Evolutionary conservation across 64 coral and sea anemone genomes (phyloP).

Genomic region (Montipora cactus): DNA sequence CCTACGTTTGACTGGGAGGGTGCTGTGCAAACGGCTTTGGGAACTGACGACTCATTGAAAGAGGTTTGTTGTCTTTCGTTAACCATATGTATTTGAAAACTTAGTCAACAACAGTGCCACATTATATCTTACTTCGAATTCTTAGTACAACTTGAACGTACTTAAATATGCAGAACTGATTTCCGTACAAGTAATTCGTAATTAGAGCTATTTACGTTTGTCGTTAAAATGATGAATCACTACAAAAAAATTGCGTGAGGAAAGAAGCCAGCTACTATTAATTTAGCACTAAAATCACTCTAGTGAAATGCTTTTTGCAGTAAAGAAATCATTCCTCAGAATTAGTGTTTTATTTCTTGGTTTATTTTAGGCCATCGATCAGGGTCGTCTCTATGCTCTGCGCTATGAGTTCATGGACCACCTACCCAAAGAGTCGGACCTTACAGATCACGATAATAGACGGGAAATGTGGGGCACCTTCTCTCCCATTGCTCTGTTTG

Average conservation of each 20-base stretch:
- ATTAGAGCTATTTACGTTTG: background rate
- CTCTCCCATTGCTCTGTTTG: constrained; percentile 78
- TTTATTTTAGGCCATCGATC: constrained; percentile 30
- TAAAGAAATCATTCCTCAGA: background rate
- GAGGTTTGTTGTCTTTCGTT: background rate
- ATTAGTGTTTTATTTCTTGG: background rate
- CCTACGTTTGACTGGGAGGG: constrained; percentile 58
- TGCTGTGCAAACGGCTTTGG: constrained; percentile 43
- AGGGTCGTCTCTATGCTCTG: constrained; percentile 62
- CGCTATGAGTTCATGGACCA: constrained; percentile 52
- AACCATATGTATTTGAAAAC: background rate
- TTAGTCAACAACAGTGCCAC: background rate
- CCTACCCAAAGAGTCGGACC: constrained; percentile 14
- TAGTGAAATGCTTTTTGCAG: background rate
- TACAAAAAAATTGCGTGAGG: background rate
- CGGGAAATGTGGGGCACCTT: constrained; percentile 48
- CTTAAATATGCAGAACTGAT: background rate
- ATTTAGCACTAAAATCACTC: background rate
- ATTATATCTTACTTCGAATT: background rate
- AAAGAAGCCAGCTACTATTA: background rate
- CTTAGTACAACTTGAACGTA: too few relatives aligned
- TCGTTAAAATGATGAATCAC: background rate
- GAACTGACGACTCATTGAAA: constrained; percentile 19
- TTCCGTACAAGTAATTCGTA: background rate
- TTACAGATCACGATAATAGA: constrained; percentile 20